phyloP scores from a whole-genome alignment of 2,888 invertebrate species.

The Stictocephala bisonia region DNA sequence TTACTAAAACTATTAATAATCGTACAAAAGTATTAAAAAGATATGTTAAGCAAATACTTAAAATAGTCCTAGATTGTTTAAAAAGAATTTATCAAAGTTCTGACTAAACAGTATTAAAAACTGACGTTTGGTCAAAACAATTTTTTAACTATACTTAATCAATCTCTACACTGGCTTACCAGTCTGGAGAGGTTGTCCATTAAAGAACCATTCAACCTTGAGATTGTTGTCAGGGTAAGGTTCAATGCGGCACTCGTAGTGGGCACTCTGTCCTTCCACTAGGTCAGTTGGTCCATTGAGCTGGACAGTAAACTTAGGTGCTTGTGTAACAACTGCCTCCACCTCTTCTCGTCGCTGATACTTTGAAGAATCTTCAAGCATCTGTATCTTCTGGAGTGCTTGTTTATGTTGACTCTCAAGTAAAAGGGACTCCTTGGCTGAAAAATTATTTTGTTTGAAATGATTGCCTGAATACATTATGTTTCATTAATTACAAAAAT shows the following conservation, averaged over 20 bases:
- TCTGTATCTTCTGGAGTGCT: constrained; percentile 86
- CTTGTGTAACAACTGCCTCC: constrained; percentile 82
- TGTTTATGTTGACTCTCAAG: constrained; percentile 91
- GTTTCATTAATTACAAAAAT: too few relatives aligned
- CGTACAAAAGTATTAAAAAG: too few relatives aligned
- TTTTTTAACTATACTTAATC: not conserved
- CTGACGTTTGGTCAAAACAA: not conserved
- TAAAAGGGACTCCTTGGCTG: constrained; percentile 88
- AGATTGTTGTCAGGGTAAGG: constrained; percentile 91
- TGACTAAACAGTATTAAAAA: too few relatives aligned
- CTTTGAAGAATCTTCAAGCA: constrained; percentile 83
- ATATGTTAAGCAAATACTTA: too few relatives aligned
- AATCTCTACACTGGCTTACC: too few relatives aligned
- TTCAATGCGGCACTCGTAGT: constrained; percentile 93
- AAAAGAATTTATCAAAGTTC: too few relatives aligned
- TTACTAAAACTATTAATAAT: too few relatives aligned
- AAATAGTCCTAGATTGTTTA: too few relatives aligned
- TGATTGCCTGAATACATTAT: too few relatives aligned
- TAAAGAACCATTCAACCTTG: constrained; percentile 94
- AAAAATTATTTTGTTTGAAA: too few relatives aligned
- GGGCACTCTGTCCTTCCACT: constrained; percentile 89
- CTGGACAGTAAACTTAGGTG: constrained; percentile 87
- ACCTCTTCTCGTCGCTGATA: constrained; percentile 81
- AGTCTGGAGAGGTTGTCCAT: constrained; percentile 87
- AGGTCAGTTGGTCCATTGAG: constrained; percentile 87